These are phyloP conservation scores for Lissocephala sabroskyi DNA, from an alignment of 2,888 invertebrate species.

Conservation along the genomic window DNA sequence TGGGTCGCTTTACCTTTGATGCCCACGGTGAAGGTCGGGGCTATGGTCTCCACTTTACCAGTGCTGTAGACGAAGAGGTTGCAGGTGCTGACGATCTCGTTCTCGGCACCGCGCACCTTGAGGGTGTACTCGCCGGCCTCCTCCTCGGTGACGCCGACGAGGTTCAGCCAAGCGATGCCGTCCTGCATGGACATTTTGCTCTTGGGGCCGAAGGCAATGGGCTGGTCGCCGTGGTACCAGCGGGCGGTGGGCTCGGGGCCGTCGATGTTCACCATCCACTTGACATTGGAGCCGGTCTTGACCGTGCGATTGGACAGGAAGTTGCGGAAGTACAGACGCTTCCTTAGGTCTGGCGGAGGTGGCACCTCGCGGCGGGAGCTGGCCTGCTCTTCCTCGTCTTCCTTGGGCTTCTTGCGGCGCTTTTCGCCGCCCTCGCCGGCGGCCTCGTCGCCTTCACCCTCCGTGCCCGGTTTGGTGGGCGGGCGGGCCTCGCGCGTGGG, in stretches of 20 bases:
- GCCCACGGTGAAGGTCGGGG: constrained; percentile 83
- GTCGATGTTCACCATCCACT: constrained; percentile 85
- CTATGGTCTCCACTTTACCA: constrained; percentile 75
- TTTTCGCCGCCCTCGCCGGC: constrained; percentile 47
- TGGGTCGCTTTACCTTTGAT: constrained; percentile 77
- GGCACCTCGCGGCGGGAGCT: constrained; percentile 65
- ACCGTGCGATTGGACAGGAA: constrained; percentile 84
- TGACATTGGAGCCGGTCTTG: constrained; percentile 81
- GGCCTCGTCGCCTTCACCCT: constrained; percentile 42
- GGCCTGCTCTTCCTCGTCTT: constrained; percentile 50
- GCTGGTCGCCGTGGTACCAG: constrained; percentile 81
- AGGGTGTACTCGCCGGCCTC: constrained; percentile 87
- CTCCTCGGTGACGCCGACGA: constrained; percentile 78
- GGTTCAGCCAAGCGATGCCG: constrained; percentile 83
- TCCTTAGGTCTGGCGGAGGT: constrained; percentile 74
- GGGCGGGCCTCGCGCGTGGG: constrained; percentile 61
- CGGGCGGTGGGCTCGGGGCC: constrained; percentile 81
- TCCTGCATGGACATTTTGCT: constrained; percentile 78
- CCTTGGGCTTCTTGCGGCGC: constrained; percentile 57
- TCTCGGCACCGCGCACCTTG: constrained; percentile 82
- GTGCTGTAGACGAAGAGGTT: constrained; percentile 74
- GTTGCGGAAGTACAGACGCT: constrained; percentile 78
- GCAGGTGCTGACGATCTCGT: constrained; percentile 80
- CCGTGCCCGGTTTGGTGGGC: constrained; percentile 45
- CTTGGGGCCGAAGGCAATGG: constrained; percentile 76